Evolutionary conservation across 2,113 vertebrate species (phyloP).

Genomic region (Ciconia boyciana): DNA sequence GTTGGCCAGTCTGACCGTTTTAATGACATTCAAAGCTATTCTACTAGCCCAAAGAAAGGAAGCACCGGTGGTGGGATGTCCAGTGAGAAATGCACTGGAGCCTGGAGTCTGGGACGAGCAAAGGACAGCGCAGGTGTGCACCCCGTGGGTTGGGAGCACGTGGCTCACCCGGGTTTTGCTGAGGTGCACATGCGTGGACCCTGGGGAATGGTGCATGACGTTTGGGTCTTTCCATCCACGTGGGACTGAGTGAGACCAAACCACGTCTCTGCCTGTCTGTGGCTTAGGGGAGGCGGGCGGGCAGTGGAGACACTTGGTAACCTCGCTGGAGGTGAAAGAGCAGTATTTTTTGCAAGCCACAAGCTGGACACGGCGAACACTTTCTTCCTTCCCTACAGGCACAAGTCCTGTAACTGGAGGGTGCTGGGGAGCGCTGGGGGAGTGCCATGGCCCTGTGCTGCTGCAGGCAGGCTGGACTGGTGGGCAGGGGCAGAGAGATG

Average conservation of each 20-base stretch:
- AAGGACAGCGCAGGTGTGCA: background rate
- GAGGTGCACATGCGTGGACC: rapidly evolving
- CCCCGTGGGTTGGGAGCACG: rapidly evolving
- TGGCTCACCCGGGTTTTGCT: rapidly evolving
- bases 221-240: rapidly evolving
- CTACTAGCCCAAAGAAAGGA: background rate
- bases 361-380: rapidly evolving
- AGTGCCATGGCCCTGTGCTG: rapidly evolving
- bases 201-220: rapidly evolving
- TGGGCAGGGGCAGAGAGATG: background rate
- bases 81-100: background rate
- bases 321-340: background rate
- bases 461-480: background rate
- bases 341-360: background rate
- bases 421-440: rapidly evolving
- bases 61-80: rapidly evolving
- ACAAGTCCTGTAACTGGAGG: no score
- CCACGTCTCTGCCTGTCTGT: rapidly evolving
- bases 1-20: rapidly evolving
- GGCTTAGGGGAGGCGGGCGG: background rate
- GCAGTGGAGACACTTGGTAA: no score
- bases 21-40: background rate
- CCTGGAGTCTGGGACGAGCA: rapidly evolving
- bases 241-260: background rate
- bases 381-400: background rate